Base-by-base conservation (phyloP, 2,888 invertebrate genomes). In the Ochlodes sylvanus region DNA sequence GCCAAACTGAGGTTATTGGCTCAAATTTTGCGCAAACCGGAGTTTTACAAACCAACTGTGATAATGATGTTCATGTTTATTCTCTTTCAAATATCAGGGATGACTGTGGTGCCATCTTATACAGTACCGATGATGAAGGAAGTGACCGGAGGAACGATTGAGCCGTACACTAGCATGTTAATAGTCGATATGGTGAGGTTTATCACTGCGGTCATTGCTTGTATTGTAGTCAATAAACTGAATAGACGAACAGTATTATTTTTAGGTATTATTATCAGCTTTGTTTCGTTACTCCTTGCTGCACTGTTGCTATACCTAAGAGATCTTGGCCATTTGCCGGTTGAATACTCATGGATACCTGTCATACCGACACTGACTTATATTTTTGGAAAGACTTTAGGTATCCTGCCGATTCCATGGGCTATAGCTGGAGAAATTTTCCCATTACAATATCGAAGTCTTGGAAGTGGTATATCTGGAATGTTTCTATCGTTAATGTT, bases 381-480 rank as follows among this genome's bases (percentile, higher is more conserved):
- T 69, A 94, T 95, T 15, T 92, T 93, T 27, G 94, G 94, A 14
- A 92, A 95, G 63, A 93, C 94, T 0, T 79, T 95, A 12, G 96
- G 96, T 0, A 89, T 95, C 44, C 79, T 95, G 32, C 95, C 96
- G 0, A 87, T 96, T 63, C 96, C 96, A 0, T 97, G 96, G 95
- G 95, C 96, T 12, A 94, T 96, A 80, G 95, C 95, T 69, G 96
- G 96, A 0, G 96, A 97, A 80, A 88, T 96, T 5, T 96, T 96
- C 73, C 94, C 96, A 0, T 86, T 94, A 21, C 92, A 92, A 1
- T 94, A 94, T 63, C 92, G 96, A 55, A 96, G 95, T 38, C 82
- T 95, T 0, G 96, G 96, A 0, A 94, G 96, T 38, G 96, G 96
- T 0, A 88, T 96, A 17, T 94, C 95, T 17, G 94, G 95, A 0